Conservation (phyloP, 2,888 invertebrate species). For the Eulithis testata region DNA sequence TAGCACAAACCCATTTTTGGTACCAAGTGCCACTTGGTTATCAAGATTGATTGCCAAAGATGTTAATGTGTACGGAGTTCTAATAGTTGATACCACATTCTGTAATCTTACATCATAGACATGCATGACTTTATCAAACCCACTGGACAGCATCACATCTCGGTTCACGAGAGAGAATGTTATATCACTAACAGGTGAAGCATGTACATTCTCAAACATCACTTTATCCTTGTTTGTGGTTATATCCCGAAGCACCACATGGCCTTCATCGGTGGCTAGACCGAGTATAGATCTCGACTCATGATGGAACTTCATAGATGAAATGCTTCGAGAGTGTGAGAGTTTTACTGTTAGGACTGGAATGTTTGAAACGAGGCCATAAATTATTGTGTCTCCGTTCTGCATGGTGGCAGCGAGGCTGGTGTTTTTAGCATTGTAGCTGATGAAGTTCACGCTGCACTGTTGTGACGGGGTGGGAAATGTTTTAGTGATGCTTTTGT, state of each 20-base stretch:
- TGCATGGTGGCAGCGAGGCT: constrained; percentile 77
- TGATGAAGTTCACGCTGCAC: constrained; percentile 69
- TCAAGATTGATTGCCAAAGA: constrained; percentile 73
- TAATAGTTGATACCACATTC: constrained; percentile 73
- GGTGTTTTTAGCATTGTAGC: constrained; percentile 79
- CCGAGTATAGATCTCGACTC: constrained; percentile 74
- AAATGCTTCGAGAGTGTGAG: constrained; percentile 71
- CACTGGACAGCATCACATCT: constrained; percentile 83
- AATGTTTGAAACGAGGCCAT: constrained; percentile 79
- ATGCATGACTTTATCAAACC: constrained; percentile 83
- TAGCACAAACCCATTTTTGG: constrained; percentile 81
- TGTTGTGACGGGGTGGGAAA: constrained; percentile 72
- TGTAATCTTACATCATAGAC: constrained; percentile 83
- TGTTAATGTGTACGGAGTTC: constrained; percentile 70
- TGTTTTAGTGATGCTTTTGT: constrained; percentile 74
- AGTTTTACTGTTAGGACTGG: constrained; percentile 74
- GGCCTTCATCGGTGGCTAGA: constrained; percentile 81
- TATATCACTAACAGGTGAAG: constrained; percentile 84
- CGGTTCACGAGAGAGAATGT: constrained; percentile 82
- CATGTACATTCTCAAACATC: constrained; percentile 80
- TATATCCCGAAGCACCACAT: constrained; percentile 73
- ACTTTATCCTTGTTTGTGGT: constrained; percentile 77
- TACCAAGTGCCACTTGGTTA: constrained; percentile 81
- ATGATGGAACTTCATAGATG: constrained; percentile 79
- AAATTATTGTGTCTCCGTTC: constrained; percentile 79